Evolutionary conservation across 2,113 vertebrate species (phyloP).

Genomic region (Connochaetes taurinus): DNA sequence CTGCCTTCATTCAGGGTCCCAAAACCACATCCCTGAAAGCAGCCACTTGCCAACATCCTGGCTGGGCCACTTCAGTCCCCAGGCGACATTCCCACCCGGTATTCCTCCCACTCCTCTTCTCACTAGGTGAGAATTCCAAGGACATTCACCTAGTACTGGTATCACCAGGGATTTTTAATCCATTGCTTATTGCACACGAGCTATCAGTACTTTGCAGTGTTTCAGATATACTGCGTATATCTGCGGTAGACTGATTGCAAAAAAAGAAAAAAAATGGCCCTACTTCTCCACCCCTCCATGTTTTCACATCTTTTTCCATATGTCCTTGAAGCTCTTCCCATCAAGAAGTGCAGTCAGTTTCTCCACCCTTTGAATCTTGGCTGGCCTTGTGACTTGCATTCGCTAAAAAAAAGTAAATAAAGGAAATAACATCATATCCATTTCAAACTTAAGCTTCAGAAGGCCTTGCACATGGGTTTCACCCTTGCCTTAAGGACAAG

Average conservation of each 20-base stretch:
- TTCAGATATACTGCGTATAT: not conserved
- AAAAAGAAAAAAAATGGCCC: not conserved
- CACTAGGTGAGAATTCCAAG: not conserved
- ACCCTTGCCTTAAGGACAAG: not conserved
- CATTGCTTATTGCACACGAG: not conserved
- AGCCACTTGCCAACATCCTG: not conserved
- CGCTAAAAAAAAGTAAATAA: not conserved
- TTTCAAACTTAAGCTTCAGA: not conserved
- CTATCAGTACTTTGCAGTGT: not conserved
- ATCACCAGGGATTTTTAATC: not conserved
- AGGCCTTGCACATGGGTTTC: not conserved
- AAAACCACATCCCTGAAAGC: not conserved
- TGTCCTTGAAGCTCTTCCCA: not conserved
- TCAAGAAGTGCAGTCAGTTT: not conserved
- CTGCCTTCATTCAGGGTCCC: not conserved
- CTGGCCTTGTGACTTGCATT: not conserved
- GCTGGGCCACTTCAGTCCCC: not conserved
- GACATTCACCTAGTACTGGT: not conserved
- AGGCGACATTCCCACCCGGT: not conserved
- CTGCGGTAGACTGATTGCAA: not conserved
- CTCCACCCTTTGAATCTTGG: not conserved
- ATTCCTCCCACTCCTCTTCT: not conserved
- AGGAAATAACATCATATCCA: not conserved
- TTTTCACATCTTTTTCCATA: not conserved
- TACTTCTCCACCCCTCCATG: not conserved